Evolutionary conservation across 2,113 vertebrate genomes (phyloP).

Genomic region (Odocoileus hemionus): DNA sequence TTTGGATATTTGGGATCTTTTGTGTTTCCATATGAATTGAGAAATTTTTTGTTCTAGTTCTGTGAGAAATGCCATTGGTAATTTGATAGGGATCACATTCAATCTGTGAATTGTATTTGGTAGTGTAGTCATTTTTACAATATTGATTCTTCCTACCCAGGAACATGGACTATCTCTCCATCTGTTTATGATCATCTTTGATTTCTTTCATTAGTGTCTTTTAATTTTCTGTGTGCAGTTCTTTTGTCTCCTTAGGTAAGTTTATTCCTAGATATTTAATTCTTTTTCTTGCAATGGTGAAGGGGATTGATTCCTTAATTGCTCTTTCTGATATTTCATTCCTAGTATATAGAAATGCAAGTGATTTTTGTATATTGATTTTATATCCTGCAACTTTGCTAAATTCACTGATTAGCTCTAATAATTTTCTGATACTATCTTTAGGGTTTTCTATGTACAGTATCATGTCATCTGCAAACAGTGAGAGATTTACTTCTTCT

Average conservation of each 20-base stretch:
- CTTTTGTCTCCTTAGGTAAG: background rate
- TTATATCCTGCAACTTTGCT: background rate
- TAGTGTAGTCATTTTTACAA: background rate
- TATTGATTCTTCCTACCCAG: background rate
- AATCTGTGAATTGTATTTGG: background rate
- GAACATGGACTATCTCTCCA: background rate
- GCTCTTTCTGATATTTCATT: background rate
- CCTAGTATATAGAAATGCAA: background rate
- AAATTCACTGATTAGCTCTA: background rate
- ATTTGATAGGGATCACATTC: background rate
- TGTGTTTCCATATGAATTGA: background rate
- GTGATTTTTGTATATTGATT: background rate
- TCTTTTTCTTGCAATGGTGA: background rate
- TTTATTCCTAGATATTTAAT: background rate
- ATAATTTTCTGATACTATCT: background rate
- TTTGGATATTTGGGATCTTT: background rate
- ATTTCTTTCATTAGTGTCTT: background rate
- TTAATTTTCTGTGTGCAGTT: background rate
- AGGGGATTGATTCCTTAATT: background rate
- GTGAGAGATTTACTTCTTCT: background rate
- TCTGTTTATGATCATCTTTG: background rate
- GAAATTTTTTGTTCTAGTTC: background rate
- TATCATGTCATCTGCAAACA: background rate
- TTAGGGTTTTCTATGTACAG: background rate
- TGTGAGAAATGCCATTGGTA: background rate